These are phyloP conservation scores for Arizona elegans DNA, from an alignment of 2,113 vertebrate species.

Conservation along the genomic window DNA sequence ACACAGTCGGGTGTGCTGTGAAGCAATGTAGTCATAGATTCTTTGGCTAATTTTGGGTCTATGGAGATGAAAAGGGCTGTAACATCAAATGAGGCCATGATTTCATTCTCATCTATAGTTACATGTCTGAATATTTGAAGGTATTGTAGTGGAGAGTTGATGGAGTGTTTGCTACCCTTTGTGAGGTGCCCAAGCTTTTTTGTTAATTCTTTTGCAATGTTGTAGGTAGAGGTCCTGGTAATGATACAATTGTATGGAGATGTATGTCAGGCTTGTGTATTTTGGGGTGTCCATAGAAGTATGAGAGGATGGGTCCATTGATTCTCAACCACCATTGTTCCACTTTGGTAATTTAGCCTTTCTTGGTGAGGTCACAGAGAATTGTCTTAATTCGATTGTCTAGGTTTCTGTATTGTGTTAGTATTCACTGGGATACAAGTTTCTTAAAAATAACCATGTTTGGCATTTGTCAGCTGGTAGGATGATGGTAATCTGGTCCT, in stretches of 20 bases:
- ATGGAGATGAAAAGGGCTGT: background rate
- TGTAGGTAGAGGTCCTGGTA: background rate
- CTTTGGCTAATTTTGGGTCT: background rate
- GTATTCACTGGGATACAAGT: too few relatives aligned
- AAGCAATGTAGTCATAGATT: too few relatives aligned
- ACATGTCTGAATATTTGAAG: background rate
- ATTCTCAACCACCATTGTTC: background rate
- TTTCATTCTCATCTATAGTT: background rate
- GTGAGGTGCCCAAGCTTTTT: background rate
- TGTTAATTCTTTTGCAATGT: background rate
- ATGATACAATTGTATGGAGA: background rate
- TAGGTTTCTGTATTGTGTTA: background rate
- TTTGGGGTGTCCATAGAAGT: background rate
- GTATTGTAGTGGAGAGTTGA: background rate
- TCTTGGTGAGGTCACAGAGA: background rate
- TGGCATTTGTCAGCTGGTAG: too few relatives aligned
- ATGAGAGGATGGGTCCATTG: background rate
- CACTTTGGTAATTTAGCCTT: background rate
- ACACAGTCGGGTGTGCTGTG: too few relatives aligned
- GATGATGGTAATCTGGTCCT: too few relatives aligned
- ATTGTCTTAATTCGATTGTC: background rate
- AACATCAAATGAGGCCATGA: background rate
- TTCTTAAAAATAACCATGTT: too few relatives aligned
- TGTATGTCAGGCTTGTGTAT: background rate
- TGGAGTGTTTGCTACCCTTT: background rate